Base-by-base conservation (phyloP, 2,113 vertebrate species). In the Gobio gobio region DNA sequence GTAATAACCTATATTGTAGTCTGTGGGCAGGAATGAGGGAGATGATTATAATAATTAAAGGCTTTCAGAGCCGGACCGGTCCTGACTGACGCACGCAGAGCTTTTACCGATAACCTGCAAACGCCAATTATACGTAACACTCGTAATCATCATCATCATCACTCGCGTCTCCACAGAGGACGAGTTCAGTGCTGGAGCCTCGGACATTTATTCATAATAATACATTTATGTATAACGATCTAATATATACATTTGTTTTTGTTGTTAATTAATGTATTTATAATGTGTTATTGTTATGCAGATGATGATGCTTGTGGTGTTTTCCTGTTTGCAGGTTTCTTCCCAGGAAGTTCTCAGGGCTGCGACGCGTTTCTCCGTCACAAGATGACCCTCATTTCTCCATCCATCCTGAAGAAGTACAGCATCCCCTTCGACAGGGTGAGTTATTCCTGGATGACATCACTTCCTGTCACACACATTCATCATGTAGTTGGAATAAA, bases 341-440 rank as follows among this genome's bases (percentile, higher is more conserved):
- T 99, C 86, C 98, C 98, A 0, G 98, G 98, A 51, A 99, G 98
- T 90, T 99, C 96, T 73, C 98, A 99, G 93, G 98, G 98, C 64
- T 99, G 98, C 0, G 98, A 99, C 0, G 98, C 98, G 51, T 99
- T 99, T 88, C 96, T 99, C 58, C 95, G 98, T 4, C 98, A 99
- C 94, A 99, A 99, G 94, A 99, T 99, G 98, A 99, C 98, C 0
- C 96, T 99, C 85, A 97, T 99, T 80, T 99, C 98, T 0, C 98
- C 98, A 47, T 98, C 97, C 4, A 99, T 99, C 90, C 91, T 99
- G 90, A 99, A 98, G 95, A 99, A 99, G 84, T 99, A 99, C 0
- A 93, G 98, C 59, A 99, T 99, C 88, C 98, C 98, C 2, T 99
- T 99, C 80, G 96, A 99, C 92, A 94, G 97, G 94, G 98, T 99